Conservation (phyloP, 2,888 invertebrate species). For the Hydropsyche betteni region DNA sequence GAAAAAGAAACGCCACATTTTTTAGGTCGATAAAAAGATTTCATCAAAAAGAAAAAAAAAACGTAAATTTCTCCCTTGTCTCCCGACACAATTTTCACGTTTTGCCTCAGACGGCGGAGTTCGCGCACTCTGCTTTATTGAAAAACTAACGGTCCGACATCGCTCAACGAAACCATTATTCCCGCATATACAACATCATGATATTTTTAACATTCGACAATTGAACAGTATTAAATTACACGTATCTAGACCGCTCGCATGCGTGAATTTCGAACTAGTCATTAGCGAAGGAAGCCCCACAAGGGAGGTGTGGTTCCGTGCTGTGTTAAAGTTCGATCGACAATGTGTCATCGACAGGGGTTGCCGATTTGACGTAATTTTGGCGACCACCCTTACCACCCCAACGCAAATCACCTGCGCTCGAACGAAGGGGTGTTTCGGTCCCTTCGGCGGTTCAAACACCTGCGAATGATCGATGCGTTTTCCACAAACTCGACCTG, state of each 20-base stretch:
- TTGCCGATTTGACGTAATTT: constrained; percentile 5
- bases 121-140: constrained; percentile 16
- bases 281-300: too few species aligned
- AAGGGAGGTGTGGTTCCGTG: too few species aligned
- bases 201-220: not conserved
- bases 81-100: constrained; percentile 12
- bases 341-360: constrained; percentile 8
- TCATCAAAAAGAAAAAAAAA: constrained; percentile 8
- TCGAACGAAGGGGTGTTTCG: not conserved
- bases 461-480: constrained; percentile 33
- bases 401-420: constrained; percentile 15
- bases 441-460: not conserved
- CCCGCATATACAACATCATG: not conserved
- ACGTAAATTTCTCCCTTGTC: constrained; percentile 12
- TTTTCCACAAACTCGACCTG: not conserved
- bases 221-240: too few species aligned
- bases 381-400: not conserved
- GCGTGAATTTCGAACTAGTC: too few species aligned
- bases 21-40: constrained; percentile 16
- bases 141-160: not conserved
- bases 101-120: not conserved
- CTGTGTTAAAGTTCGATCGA: not conserved
- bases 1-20: not conserved
- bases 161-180: not conserved
- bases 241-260: too few species aligned